Evolutionary conservation across 2,797 vertebrate genomes (phyloP).

Genomic region (Clangula hyemalis): DNA sequence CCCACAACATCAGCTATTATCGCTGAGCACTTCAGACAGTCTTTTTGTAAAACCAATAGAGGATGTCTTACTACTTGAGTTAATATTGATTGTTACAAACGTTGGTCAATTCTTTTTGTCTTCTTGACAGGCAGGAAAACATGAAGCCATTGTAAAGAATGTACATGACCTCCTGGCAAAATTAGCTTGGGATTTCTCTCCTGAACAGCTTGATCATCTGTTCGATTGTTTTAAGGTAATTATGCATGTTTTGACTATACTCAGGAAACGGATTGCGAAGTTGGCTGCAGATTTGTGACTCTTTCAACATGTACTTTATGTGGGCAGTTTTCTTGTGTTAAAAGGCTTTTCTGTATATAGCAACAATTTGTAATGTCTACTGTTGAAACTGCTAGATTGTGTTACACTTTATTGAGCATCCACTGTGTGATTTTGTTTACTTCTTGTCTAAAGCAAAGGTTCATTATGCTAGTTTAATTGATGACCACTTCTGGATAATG

Average conservation of each 20-base stretch:
- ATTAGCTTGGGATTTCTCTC: constrained; percentile 99
- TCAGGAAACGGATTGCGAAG: background rate
- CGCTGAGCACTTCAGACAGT: background rate
- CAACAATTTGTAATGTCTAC: background rate
- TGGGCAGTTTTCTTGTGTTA: fast-evolving
- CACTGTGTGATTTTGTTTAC: background rate
- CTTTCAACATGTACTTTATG: background rate
- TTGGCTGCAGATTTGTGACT: background rate
- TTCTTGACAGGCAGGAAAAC: constrained; percentile 92
- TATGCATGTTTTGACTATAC: background rate
- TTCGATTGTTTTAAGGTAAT: constrained; percentile 99
- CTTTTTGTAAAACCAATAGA: background rate
- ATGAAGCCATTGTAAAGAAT: constrained; percentile 99
- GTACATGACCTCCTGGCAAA: constrained; percentile 98
- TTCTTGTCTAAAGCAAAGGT: background rate
- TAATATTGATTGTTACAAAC: background rate
- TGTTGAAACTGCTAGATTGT: background rate
- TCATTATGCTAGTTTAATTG: background rate
- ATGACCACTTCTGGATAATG: background rate
- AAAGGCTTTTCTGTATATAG: background rate
- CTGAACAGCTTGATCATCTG: constrained; percentile 98
- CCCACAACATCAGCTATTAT: background rate
- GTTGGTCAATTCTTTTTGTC: background rate
- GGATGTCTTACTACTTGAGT: background rate
- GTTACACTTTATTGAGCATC: background rate